phyloP scores from a whole-genome alignment of 1,140 invertebrate genomes.

The Zeugodacus cucurbitae region DNA sequence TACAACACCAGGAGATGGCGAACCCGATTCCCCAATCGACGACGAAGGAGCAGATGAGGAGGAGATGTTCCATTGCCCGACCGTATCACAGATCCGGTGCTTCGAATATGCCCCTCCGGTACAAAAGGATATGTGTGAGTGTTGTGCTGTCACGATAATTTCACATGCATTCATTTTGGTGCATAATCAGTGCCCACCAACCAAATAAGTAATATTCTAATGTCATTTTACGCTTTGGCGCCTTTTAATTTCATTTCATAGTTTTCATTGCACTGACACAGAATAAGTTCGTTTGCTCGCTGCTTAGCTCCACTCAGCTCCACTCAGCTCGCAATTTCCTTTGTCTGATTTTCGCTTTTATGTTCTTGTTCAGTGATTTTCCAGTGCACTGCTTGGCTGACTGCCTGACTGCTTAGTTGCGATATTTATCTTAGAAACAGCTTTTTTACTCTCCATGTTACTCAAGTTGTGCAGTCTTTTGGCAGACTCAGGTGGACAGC shows the following conservation, averaged over 20 bases:
- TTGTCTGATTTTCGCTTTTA: slow-evolving; percentile 19
- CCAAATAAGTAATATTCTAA: neutral
- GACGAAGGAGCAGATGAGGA: too few relatives aligned
- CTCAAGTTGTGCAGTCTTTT: neutral
- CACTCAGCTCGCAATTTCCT: neutral
- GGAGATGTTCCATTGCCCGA: too few relatives aligned
- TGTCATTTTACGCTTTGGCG: slow-evolving; percentile 16
- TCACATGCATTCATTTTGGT: neutral
- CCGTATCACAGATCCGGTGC: too few relatives aligned
- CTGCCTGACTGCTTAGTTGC: neutral
- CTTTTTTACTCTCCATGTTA: neutral
- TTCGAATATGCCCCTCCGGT: too few relatives aligned
- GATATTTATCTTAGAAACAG: neutral
- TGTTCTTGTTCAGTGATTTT: slow-evolving; percentile 9
- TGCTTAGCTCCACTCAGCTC: neutral
- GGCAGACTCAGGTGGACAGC: too few relatives aligned
- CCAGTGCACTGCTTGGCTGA: neutral
- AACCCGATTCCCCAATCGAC: too few relatives aligned
- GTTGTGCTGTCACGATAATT: neutral
- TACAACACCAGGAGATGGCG: too few relatives aligned
- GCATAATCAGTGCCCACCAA: neutral
- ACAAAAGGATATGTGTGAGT: neutral
- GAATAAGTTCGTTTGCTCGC: neutral
- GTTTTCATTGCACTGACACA: slow-evolving; percentile 18
- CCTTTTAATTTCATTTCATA: slow-evolving; percentile 13